These are phyloP conservation scores for Pipistrellus pygmaeus DNA, from an alignment of 2,797 vertebrate genomes.

Conservation along the genomic window DNA sequence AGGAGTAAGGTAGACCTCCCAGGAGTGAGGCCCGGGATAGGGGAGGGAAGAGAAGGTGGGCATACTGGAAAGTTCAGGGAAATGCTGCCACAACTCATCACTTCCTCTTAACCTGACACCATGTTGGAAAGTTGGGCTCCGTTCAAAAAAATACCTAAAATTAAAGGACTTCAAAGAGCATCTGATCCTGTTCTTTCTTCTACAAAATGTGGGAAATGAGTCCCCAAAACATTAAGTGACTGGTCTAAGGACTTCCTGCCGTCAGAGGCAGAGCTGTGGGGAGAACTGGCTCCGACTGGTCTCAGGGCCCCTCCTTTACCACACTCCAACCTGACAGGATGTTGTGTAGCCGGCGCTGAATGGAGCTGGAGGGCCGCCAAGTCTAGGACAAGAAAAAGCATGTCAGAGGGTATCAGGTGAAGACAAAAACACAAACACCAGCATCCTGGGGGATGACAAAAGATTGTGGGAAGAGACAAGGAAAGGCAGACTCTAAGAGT, in stretches of 20 bases:
- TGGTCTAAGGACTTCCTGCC: background rate
- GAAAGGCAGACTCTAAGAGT: background rate
- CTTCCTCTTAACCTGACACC: background rate
- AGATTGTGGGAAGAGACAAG: background rate
- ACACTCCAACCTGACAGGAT: background rate
- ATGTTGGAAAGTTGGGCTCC: background rate
- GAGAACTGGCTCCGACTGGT: background rate
- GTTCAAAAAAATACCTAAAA: background rate
- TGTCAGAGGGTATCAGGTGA: slow-evolving; percentile 13
- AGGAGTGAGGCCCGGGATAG: background rate
- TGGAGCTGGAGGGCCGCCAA: background rate
- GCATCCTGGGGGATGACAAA: slow-evolving; percentile 3
- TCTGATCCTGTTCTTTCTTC: background rate
- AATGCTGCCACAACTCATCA: accelerated
- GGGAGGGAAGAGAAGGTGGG: background rate
- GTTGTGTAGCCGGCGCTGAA: background rate
- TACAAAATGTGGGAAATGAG: background rate
- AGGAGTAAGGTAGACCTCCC: background rate
- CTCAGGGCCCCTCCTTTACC: background rate
- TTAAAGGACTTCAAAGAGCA: background rate
- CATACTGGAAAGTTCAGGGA: background rate
- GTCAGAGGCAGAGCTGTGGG: background rate
- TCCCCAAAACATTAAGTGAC: background rate
- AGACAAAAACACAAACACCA: background rate
- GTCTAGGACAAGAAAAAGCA: background rate